Percentiles rank a stretch among this genome's conserved stretches.
Conservation (phyloP, 2,113 vertebrate genomes). For the Telmatochromis brichardi region DNA sequence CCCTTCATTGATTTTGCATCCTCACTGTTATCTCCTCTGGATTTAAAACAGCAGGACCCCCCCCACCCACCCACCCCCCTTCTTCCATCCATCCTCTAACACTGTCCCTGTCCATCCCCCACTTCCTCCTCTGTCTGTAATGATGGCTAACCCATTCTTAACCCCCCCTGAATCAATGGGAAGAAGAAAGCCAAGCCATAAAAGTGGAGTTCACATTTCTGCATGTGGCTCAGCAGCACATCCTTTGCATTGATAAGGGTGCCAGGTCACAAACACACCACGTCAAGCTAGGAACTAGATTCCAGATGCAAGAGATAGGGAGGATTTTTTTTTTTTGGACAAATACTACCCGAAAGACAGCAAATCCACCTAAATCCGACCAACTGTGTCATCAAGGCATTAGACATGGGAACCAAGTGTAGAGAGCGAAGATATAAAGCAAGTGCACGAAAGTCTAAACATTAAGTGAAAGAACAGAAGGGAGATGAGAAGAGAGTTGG, state of each 20-base stretch:
- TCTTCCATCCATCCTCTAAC: conserved; percentile 22
- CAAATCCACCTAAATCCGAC: background rate
- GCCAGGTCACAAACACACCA: background rate
- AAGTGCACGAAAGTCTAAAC: conserved; percentile 13
- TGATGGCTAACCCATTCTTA: conserved; percentile 48
- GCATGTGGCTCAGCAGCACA: background rate
- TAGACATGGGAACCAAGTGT: background rate
- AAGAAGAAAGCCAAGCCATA: conserved; percentile 20
- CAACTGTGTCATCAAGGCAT: background rate
- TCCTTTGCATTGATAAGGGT: conserved; percentile 1
- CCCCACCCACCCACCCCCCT: conserved; percentile 3
- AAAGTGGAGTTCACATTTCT: conserved; percentile 20
- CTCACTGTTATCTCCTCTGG: conserved; percentile 64
- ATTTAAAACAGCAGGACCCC: conserved; percentile 62
- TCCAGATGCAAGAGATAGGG: background rate
- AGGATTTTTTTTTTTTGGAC: background rate
- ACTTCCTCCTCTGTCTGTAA: conserved; percentile 25
- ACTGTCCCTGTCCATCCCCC: conserved; percentile 46
- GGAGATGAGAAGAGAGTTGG: conserved; percentile 48
- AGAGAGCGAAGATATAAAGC: background rate
- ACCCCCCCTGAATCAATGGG: conserved; percentile 44
- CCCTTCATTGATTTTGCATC: conserved; percentile 67
- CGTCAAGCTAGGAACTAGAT: background rate
- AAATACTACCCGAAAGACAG: background rate
- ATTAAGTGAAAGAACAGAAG: conserved; percentile 35